Percentiles rank a stretch among this genome's conserved stretches.
Evolutionary conservation across 2,797 vertebrate species (phyloP).

Genomic region (Pseudochaenichthys georgianus): DNA sequence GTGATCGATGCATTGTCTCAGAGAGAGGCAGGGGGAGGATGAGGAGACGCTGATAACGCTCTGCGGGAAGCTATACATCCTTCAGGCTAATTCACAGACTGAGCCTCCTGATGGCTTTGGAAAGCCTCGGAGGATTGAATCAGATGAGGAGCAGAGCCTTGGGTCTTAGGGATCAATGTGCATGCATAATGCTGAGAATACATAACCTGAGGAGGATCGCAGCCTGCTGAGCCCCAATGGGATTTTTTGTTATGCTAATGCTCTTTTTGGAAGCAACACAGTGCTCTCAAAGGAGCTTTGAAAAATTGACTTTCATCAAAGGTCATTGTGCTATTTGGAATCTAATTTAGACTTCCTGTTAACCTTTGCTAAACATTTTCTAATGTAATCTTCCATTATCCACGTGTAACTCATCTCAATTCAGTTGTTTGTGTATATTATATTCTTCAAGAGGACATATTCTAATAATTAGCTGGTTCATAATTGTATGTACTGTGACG

Average conservation of each 20-base stretch:
- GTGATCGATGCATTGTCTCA: constrained; percentile 64
- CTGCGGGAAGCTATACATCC: constrained; percentile 50
- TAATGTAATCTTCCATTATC: constrained; percentile 14
- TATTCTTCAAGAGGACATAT: neutral
- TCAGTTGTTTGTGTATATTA: neutral
- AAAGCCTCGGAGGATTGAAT: constrained; percentile 54
- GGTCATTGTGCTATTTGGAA: constrained; percentile 21
- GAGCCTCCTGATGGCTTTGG: constrained; percentile 21
- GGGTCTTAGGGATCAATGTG: constrained; percentile 55
- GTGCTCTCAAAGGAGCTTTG: constrained; percentile 13
- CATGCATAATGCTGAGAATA: constrained; percentile 43
- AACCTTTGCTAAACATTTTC: neutral
- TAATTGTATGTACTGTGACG: no score
- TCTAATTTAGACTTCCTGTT: constrained; percentile 23
- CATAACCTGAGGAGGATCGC: constrained; percentile 27
- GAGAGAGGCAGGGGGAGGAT: constrained; percentile 41
- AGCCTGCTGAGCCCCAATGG: constrained; percentile 24
- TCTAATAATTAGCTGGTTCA: no score
- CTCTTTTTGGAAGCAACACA: neutral
- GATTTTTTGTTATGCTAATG: constrained; percentile 34
- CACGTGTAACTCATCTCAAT: neutral
- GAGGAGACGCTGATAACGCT: constrained; percentile 57
- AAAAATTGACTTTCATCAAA: constrained; percentile 25
- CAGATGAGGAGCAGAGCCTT: constrained; percentile 10
- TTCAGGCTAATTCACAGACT: constrained; percentile 51